Evolutionary conservation across 2,888 invertebrate species (phyloP).

Genomic region (Steinernema carpocapsae): DNA sequence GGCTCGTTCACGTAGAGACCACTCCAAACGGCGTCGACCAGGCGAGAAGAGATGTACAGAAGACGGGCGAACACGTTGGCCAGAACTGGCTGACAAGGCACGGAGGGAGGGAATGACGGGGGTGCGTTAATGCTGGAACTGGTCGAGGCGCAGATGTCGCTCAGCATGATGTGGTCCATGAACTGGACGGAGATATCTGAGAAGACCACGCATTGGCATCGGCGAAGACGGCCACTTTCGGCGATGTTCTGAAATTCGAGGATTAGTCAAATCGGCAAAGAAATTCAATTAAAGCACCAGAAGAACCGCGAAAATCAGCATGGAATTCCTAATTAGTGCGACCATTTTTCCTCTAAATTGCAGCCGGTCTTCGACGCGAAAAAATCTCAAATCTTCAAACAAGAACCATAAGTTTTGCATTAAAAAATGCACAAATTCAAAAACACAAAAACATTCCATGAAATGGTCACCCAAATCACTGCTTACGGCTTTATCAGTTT

Average conservation of each 20-base stretch:
- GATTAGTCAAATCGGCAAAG: too few species aligned
- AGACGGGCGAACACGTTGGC: conserved; percentile 2
- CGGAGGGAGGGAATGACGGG: conserved; percentile 6
- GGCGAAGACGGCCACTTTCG: conserved; percentile 48
- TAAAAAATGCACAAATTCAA: too few species aligned
- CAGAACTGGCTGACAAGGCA: conserved; percentile 10
- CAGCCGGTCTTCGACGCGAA: too few species aligned
- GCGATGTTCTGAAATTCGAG: conserved; percentile 47
- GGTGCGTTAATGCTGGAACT: background rate
- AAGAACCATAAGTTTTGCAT: too few species aligned
- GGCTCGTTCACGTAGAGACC: conserved; percentile 87
- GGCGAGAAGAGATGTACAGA: conserved; percentile 17
- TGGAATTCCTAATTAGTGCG: too few species aligned
- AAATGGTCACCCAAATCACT: too few species aligned
- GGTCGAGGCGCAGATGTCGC: conserved; percentile 47
- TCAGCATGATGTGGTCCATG: conserved; percentile 85
- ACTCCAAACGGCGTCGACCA: conserved; percentile 97
- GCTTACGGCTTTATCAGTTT: too few species aligned
- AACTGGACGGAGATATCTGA: conserved; percentile 70
- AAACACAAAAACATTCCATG: too few species aligned
- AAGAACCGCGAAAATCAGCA: too few species aligned
- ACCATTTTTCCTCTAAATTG: too few species aligned
- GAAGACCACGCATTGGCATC: conserved; percentile 42
- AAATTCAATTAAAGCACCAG: too few species aligned
- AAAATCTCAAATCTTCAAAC: too few species aligned